Conservation (phyloP, 2,113 vertebrate species). For the Mola mola region DNA sequence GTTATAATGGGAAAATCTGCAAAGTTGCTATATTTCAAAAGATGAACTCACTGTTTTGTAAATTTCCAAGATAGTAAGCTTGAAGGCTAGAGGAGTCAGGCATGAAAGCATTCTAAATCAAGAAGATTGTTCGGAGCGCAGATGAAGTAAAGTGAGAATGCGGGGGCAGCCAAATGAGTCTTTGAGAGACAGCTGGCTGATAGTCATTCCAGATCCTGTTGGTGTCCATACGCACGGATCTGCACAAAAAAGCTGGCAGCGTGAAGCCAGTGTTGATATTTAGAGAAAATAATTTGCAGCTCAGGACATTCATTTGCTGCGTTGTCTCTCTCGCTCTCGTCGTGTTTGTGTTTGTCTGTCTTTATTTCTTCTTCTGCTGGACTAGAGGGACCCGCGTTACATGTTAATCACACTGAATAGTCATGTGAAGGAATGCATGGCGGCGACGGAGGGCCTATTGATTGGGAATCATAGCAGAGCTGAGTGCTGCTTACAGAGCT, state of each 20-base stretch:
- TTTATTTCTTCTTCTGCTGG: conserved; percentile 44
- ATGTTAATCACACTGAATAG: conserved; percentile 47
- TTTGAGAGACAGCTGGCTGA: conserved; percentile 45
- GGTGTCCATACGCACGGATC: conserved; percentile 16
- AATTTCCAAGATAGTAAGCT: neutral
- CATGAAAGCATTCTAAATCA: conserved; percentile 21
- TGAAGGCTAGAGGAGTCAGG: conserved; percentile 9
- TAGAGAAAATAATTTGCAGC: neutral
- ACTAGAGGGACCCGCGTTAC: conserved; percentile 32
- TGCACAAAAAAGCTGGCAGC: conserved; percentile 18
- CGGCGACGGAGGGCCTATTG: conserved; percentile 50
- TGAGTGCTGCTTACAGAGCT: conserved; percentile 39
- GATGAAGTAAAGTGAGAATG: conserved; percentile 35
- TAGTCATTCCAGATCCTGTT: conserved; percentile 30
- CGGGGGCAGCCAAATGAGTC: conserved; percentile 38
- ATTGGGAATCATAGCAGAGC: conserved; percentile 28
- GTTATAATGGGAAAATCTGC: neutral
- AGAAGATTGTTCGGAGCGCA: conserved; percentile 21
- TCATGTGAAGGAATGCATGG: conserved; percentile 61
- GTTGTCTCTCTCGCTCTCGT: conserved; percentile 13
- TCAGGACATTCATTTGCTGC: conserved; percentile 11
- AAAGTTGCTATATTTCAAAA: neutral
- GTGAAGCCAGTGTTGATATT: conserved; percentile 6
- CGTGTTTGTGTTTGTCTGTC: conserved; percentile 20
- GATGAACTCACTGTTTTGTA: neutral